Conservation (phyloP, 2,113 vertebrate species). For the Nematolebias whitei region DNA sequence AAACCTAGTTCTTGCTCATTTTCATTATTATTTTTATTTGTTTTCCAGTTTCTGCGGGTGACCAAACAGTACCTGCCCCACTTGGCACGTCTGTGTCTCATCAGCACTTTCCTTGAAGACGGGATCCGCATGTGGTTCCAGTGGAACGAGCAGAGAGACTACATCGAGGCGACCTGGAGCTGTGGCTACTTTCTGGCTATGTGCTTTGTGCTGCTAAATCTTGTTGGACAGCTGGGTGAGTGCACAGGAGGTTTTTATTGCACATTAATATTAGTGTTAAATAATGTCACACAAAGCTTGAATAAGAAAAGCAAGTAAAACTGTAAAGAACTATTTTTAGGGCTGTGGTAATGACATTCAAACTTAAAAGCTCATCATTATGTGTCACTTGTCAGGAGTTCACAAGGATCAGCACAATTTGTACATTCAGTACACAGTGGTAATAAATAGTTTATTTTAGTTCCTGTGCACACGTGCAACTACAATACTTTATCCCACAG, state of each 20-base stretch:
- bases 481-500: not conserved
- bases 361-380: too few species aligned
- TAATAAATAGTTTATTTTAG: not conserved
- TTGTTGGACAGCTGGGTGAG: constrained; percentile 95
- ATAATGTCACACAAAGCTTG: not conserved
- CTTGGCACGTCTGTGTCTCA: constrained; percentile 93
- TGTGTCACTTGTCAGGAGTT: too few species aligned
- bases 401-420: not conserved
- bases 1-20: not conserved
- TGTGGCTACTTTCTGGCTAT: constrained; percentile 95
- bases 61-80: constrained; percentile 98
- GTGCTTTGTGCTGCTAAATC: constrained; percentile 92
- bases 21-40: not conserved
- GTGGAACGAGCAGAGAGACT: constrained; percentile 96
- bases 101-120: constrained; percentile 98
- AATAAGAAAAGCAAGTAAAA: not conserved
- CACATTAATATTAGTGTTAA: too few species aligned
- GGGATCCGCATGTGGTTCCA: constrained; percentile 99
- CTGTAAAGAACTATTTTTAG: not conserved
- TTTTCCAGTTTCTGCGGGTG: constrained; percentile 89
- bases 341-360: too few species aligned
- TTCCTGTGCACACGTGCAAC: not conserved
- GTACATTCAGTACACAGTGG: not conserved
- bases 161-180: constrained; percentile 94
- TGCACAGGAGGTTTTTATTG: not conserved